Evolutionary conservation across 2,888 invertebrate species (phyloP).

Genomic region (Idaea straminata): DNA sequence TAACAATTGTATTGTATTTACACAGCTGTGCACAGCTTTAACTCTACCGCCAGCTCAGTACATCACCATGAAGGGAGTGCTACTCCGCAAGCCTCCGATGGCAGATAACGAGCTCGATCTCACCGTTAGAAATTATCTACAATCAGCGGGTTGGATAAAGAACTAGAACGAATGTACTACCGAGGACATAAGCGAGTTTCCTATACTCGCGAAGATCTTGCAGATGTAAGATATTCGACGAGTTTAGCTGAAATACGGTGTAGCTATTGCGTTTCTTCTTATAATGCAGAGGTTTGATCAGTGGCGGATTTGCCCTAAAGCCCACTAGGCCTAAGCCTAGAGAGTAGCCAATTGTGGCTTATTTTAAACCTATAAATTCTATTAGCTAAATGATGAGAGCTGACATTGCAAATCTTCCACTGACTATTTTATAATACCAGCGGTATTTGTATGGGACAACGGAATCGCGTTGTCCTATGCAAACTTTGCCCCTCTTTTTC

Average conservation of each 20-base stretch:
- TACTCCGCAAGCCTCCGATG: slow-evolving; percentile 83
- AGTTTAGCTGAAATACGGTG: background rate
- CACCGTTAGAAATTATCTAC: slow-evolving; percentile 62
- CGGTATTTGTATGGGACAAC: too few relatives aligned
- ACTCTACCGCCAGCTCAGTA: slow-evolving; percentile 93
- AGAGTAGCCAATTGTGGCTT: too few relatives aligned
- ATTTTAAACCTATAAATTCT: too few relatives aligned
- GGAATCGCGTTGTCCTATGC: too few relatives aligned
- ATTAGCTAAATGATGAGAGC: too few relatives aligned
- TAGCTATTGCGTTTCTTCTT: too few relatives aligned
- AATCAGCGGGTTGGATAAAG: slow-evolving; percentile 67
- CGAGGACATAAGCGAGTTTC: slow-evolving; percentile 20
- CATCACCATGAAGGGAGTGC: slow-evolving; percentile 92
- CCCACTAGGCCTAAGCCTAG: too few relatives aligned
- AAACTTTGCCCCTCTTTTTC: too few relatives aligned
- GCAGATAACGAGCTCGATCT: slow-evolving; percentile 59
- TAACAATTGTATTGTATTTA: slow-evolving; percentile 7
- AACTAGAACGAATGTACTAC: slow-evolving; percentile 41
- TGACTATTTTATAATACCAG: too few relatives aligned
- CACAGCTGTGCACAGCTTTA: slow-evolving; percentile 86
- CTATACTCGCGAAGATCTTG: slow-evolving; percentile 19
- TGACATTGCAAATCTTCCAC: too few relatives aligned
- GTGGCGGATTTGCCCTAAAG: too few relatives aligned
- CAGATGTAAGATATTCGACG: slow-evolving; percentile 13
- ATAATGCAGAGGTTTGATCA: too few relatives aligned